Evolutionary conservation across 2,888 invertebrate species (phyloP).

Genomic region (Ariolimax columbianus): DNA sequence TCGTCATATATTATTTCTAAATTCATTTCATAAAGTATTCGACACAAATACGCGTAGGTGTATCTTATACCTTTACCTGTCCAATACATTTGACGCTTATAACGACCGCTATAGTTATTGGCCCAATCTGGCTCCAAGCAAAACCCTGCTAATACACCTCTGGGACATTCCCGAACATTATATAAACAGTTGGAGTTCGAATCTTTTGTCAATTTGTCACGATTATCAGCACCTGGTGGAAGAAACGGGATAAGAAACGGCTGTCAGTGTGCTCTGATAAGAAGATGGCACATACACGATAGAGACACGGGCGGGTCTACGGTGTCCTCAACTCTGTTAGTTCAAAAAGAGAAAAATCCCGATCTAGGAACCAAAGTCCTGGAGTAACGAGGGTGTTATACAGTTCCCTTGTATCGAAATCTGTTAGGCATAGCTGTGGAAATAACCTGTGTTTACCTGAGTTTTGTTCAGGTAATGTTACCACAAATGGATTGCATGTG

Average conservation of each 20-base stretch:
- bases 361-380: background rate
- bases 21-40: slow-evolving; percentile 8
- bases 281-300: slow-evolving; percentile 35
- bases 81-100: slow-evolving; percentile 14
- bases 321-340: background rate
- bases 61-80: slow-evolving; percentile 5
- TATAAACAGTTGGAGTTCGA: slow-evolving; percentile 33
- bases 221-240: slow-evolving; percentile 30
- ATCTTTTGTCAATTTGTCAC: slow-evolving; percentile 39
- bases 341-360: background rate
- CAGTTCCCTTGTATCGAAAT: background rate
- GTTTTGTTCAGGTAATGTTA: background rate
- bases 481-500: background rate
- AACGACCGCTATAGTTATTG: background rate
- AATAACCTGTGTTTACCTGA: background rate
- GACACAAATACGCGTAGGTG: slow-evolving; percentile 9
- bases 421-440: background rate
- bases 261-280: slow-evolving; percentile 15
- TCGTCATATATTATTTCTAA: background rate
- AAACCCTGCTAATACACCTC: slow-evolving; percentile 24
- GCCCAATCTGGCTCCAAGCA: background rate
- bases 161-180: slow-evolving; percentile 18
- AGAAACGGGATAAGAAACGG: slow-evolving; percentile 24
- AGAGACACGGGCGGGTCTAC: background rate
- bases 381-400: background rate